These are phyloP conservation scores for Microctonus hyperodae DNA, from an alignment of 2,888 invertebrate species.

Conservation along the genomic window DNA sequence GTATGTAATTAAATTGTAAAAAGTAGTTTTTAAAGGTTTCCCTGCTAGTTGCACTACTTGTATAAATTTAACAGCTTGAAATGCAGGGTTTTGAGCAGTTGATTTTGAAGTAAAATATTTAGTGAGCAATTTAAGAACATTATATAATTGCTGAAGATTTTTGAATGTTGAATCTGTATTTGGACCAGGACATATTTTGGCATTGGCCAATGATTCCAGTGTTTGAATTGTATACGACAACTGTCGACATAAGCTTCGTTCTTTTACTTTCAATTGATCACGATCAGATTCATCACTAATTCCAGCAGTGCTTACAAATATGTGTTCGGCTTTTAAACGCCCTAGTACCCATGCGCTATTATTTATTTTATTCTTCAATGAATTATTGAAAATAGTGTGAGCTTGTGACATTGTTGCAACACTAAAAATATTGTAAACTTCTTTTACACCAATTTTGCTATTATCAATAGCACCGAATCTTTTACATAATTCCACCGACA, in stretches of 20 bases:
- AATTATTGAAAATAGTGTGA: conserved; percentile 58
- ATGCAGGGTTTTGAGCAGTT: conserved; percentile 63
- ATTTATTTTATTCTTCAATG: conserved; percentile 57
- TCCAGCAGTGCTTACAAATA: conserved; percentile 41
- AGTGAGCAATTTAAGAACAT: conserved; percentile 66
- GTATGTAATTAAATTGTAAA: conserved; percentile 69
- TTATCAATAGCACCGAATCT: conserved; percentile 63
- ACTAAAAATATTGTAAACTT: conserved; percentile 58
- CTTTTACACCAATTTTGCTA: conserved; percentile 36
- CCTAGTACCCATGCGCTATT: conserved; percentile 52
- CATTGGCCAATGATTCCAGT: conserved; percentile 65
- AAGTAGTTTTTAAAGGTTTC: conserved; percentile 67
- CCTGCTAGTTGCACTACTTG: conserved; percentile 65
- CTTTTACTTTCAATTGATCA: conserved; percentile 65
- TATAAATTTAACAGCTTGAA: conserved; percentile 64
- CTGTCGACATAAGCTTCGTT: conserved; percentile 69
- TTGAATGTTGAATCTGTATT: conserved; percentile 68
- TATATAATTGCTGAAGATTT: conserved; percentile 67
- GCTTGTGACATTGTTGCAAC: conserved; percentile 57
- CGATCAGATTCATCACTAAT: conserved; percentile 51
- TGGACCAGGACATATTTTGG: conserved; percentile 65
- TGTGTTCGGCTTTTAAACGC: conserved; percentile 55
- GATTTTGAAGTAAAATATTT: conserved; percentile 69
- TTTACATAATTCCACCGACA: conserved; percentile 62
- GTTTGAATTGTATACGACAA: conserved; percentile 67